phyloP scores from a whole-genome alignment of 1,140 invertebrate species.

The Drosophila bocqueti region DNA sequence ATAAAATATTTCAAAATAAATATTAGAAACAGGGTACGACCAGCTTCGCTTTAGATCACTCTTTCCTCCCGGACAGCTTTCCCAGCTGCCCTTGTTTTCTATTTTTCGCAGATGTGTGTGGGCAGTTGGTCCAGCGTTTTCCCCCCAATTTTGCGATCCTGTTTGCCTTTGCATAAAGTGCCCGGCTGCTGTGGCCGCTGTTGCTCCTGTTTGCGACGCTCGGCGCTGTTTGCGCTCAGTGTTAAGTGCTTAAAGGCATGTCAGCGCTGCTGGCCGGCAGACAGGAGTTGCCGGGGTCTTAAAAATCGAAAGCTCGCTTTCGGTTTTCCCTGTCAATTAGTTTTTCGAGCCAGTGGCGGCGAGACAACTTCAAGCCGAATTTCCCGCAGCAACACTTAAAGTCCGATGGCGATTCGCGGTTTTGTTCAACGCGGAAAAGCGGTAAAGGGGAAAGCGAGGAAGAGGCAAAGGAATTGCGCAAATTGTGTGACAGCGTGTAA shows the following conservation, averaged over 20 bases:
- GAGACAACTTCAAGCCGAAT: constrained; percentile 22
- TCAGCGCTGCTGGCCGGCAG: constrained; percentile 61
- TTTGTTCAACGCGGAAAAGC: constrained; percentile 12
- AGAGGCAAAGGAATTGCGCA: constrained; percentile 65
- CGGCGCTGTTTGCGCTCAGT: constrained; percentile 63
- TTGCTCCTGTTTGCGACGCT: constrained; percentile 29
- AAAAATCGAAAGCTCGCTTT: constrained; percentile 64
- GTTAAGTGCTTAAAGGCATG: constrained; percentile 76
- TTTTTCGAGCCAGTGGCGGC: constrained; percentile 36
- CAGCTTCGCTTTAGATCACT: not conserved
- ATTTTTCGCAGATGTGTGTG: constrained; percentile 23
- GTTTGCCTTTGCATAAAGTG: constrained; percentile 59
- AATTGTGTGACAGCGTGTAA: constrained; percentile 83
- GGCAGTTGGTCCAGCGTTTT: constrained; percentile 12
- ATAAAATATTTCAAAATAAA: not conserved
- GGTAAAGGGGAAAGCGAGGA: not conserved
- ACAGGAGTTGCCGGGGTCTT: constrained; percentile 42
- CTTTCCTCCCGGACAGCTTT: not conserved
- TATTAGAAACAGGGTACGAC: constrained; percentile 2
- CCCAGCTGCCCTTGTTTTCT: constrained; percentile 36
- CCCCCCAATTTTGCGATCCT: constrained; percentile 47
- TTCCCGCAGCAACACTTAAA: constrained; percentile 35
- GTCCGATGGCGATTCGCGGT: constrained; percentile 40
- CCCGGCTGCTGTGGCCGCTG: not conserved
- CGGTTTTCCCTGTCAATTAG: constrained; percentile 69